phyloP scores from a whole-genome alignment of 2,113 vertebrate genomes.

The Myocastor coypus region DNA sequence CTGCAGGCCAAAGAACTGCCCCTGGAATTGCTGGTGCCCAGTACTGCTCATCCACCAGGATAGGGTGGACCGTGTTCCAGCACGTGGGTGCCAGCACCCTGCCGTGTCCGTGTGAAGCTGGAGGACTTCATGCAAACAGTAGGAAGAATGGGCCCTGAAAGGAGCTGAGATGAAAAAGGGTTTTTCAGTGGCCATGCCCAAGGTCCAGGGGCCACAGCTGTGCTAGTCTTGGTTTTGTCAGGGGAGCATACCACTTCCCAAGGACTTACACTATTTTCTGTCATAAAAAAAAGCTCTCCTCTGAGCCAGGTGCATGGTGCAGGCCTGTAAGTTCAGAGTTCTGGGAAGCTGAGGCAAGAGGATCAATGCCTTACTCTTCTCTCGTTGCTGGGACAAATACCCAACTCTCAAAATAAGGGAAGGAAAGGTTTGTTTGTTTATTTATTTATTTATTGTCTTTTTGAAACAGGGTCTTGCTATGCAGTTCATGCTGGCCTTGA shows the following conservation, averaged over 20 bases:
- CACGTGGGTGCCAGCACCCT: not conserved
- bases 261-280: not conserved
- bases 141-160: not conserved
- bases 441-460: too few species aligned
- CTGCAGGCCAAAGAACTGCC: too few species aligned
- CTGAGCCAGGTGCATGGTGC: too few species aligned
- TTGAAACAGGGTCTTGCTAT: too few species aligned
- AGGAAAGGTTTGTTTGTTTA: too few species aligned
- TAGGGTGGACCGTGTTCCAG: not conserved
- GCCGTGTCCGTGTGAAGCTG: not conserved
- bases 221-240: not conserved
- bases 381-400: too few species aligned
- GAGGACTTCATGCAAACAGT: not conserved
- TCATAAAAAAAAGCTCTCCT: not conserved
- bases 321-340: not conserved
- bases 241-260: not conserved
- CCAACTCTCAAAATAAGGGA: too few species aligned
- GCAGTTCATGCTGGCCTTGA: too few species aligned
- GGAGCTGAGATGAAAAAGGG: not conserved
- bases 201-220: not conserved
- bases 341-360: not conserved
- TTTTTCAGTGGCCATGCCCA: fast-evolving
- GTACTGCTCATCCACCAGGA: not conserved
- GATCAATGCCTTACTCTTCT: too few species aligned
- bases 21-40: not conserved